Conservation (phyloP, 2,888 invertebrate genomes). For the Melanostoma mellinum region DNA sequence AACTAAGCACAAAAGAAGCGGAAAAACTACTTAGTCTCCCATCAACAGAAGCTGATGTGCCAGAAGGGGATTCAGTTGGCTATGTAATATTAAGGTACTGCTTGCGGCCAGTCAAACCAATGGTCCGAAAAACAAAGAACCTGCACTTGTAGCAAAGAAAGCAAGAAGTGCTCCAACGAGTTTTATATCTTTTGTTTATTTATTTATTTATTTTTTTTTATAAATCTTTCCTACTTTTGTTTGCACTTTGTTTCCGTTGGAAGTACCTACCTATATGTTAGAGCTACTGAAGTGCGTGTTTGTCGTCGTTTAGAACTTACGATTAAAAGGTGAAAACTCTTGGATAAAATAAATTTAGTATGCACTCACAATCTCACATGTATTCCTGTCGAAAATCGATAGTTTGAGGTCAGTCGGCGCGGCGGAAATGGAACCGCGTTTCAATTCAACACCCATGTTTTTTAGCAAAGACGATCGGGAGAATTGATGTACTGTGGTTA, state of each 20-base stretch:
- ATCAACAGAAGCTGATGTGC: conserved; percentile 53
- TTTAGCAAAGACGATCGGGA: no score
- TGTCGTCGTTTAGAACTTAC: conserved; percentile 49
- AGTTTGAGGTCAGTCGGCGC: conserved; percentile 28
- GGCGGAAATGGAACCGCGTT: no score
- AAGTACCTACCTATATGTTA: not conserved
- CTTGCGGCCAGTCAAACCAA: conserved; percentile 17
- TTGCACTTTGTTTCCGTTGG: conserved; percentile 41
- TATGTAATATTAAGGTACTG: conserved; percentile 48
- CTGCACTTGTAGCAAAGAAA: conserved; percentile 36
- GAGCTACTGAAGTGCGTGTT: conserved; percentile 3
- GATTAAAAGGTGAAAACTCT: conserved; percentile 32
- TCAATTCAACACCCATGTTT: no score
- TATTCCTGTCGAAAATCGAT: conserved; percentile 3
- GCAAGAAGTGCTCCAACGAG: conserved; percentile 53
- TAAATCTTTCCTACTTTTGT: conserved; percentile 32
- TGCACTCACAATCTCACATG: no score
- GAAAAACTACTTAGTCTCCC: conserved; percentile 69
- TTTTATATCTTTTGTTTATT: conserved; percentile 20
- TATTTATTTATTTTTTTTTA: not conserved
- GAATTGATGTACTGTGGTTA: no score
- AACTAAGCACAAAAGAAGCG: conserved; percentile 62
- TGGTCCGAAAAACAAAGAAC: conserved; percentile 55
- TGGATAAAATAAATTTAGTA: conserved; percentile 9
- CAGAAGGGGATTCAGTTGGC: conserved; percentile 4